Base-by-base conservation (phyloP, 2,888 invertebrate genomes). In the Drosophila aldrichi region DNA sequence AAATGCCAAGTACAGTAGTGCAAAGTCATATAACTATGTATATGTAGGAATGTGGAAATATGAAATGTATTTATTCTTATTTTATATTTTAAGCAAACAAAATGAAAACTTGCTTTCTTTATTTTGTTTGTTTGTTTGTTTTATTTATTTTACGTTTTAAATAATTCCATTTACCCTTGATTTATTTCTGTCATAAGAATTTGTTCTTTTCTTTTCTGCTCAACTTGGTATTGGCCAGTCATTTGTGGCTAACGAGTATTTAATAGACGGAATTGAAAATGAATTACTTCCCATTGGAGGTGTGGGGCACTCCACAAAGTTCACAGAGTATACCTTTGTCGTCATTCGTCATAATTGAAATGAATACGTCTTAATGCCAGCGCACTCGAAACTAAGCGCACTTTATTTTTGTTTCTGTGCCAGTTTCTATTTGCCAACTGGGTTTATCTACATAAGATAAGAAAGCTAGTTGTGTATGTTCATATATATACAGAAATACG, bases 331-430 rank as follows among this genome's bases (percentile, higher is more conserved):
- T 61, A 49, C n/a, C 49, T 65, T 62, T 70, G 29, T n/a, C 29
- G 70, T 72, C 74, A 84, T 86, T 77, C 65, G 54, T 86, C 84
- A 77, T 79, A 83, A 81, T 81, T 73, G 57, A 69, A 76, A 54
- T 56, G 64, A 73, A 66, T 62, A 62, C 73, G 70, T 63, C 56
- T 62, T 70, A 73, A 81, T 79, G 59, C 73, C 62, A 68, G 58
- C 52, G 55, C 61, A 60, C 77, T 81, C 52, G 22, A 72, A 71
- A 66, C 38, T 76, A 74, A 70, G 59, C 63, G 29, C 49, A 59
- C 67, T 63, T 76, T 77, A 72, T 83, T 78, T 72, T 65, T 69
- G 46, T 79, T 71, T 68, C 55, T 71, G 76, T 49, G 56, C 32
- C 68, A 64, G 48, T 63, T 67, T 38, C 38, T 77, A 63, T 77